phyloP scores from a whole-genome alignment of 2,797 vertebrate species.

The Gobio occitaniae region DNA sequence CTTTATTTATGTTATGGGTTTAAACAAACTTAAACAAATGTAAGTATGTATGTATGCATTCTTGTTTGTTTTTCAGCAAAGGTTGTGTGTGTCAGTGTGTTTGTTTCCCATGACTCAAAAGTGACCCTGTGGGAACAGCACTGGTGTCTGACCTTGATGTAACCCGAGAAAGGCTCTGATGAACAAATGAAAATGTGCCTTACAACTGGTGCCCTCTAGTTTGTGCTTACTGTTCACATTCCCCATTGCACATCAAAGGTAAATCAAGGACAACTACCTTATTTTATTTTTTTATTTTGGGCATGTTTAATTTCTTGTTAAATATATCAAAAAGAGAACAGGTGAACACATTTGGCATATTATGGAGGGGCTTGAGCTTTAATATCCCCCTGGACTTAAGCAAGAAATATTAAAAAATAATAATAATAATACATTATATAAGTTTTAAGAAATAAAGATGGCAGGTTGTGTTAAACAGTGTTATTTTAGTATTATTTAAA shows the following conservation, averaged over 20 bases:
- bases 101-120: conserved; percentile 1
- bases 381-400: neutral
- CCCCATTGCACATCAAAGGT: neutral
- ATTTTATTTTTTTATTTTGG: neutral
- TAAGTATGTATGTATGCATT: neutral
- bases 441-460: neutral
- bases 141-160: conserved; percentile 26
- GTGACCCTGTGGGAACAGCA: conserved; percentile 8
- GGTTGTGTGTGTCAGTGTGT: conserved; percentile 8
- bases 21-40: neutral
- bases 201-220: neutral
- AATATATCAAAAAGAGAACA: neutral
- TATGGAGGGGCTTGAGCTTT: neutral
- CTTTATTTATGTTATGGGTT: neutral
- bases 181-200: neutral
- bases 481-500: neutral
- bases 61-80: neutral
- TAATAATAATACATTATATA: neutral
- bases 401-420: no score
- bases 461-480: neutral
- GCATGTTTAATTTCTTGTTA: neutral
- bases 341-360: neutral
- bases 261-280: neutral
- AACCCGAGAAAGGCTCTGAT: neutral
- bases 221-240: conserved; percentile 5